Evolutionary conservation across 1,140 invertebrate species (phyloP).

Genomic region (Drosophila pachea): DNA sequence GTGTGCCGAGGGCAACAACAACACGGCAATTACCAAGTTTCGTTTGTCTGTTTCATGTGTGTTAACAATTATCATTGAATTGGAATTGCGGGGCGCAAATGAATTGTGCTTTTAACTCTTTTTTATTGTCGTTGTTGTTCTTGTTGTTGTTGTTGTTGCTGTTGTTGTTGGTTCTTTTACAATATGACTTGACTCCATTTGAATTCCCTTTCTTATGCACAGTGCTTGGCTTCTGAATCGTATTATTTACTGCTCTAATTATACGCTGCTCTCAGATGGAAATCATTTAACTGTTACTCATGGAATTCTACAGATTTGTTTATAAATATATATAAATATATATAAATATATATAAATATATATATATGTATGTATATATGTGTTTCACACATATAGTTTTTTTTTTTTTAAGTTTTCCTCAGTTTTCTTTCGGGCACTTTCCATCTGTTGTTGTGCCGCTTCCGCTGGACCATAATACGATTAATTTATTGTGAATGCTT

Average conservation of each 20-base stretch:
- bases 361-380: too few relatives aligned
- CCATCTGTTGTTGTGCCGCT: background rate
- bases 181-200: too few relatives aligned
- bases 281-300: too few relatives aligned
- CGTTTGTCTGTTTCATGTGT: constrained; percentile 51
- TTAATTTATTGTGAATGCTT: constrained; percentile 6
- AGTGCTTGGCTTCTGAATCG: background rate
- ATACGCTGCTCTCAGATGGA: too few relatives aligned
- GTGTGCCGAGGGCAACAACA: constrained; percentile 6
- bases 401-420: background rate
- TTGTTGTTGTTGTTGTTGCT: background rate
- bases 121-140: background rate
- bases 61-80: constrained; percentile 65
- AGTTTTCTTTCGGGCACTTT: constrained; percentile 2
- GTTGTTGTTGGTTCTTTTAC: background rate
- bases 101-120: constrained; percentile 45
- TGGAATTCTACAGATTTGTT: too few relatives aligned
- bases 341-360: too few relatives aligned
- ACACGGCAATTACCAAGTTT: constrained; percentile 54
- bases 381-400: too few relatives aligned
- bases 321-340: constrained; percentile 1
- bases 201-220: too few relatives aligned
- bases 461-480: constrained; percentile 16
- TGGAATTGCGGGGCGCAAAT: constrained; percentile 53
- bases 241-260: background rate